Percentiles rank a stretch among this genome's conserved stretches.
Conservation (phyloP, 2,888 invertebrate species). For the Hypselothyrea guttata region DNA sequence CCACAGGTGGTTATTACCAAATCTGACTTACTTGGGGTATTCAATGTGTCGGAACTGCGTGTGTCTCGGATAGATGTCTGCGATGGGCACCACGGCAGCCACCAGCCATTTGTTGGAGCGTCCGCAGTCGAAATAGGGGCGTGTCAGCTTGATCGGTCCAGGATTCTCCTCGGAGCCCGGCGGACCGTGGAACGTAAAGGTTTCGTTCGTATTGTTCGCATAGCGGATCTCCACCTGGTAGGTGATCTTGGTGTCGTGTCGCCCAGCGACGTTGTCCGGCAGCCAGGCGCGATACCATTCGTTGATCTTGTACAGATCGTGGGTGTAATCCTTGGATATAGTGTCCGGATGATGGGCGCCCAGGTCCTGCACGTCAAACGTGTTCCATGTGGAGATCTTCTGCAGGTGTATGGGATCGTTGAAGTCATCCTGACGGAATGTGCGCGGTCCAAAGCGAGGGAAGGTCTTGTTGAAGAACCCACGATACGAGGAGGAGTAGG, state of each 20-base stretch:
- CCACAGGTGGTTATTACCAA: accelerated
- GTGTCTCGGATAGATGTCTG: constrained; percentile 96
- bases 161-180: constrained; percentile 94
- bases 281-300: constrained; percentile 97
- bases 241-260: constrained; percentile 95
- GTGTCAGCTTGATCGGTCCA: constrained; percentile 96
- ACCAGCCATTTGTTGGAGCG: constrained; percentile 98
- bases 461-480: constrained; percentile 98
- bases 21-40: constrained; percentile 90
- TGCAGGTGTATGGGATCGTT: constrained; percentile 98
- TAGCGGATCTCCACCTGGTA: constrained; percentile 97
- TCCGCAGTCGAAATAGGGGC: constrained; percentile 98
- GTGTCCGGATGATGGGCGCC: constrained; percentile 92
- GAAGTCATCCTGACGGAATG: constrained; percentile 95
- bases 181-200: constrained; percentile 97
- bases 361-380: constrained; percentile 92
- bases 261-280: constrained; percentile 91
- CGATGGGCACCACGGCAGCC: constrained; percentile 95
- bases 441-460: constrained; percentile 96
- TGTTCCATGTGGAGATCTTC: constrained; percentile 96
- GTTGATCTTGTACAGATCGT: constrained; percentile 94
- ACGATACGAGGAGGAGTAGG: constrained; percentile 96
- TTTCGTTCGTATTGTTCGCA: constrained; percentile 96
- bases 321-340: constrained; percentile 93
- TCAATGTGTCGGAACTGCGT: constrained; percentile 96